Conservation (phyloP, 53 echinoderm and acorn worm genomes). For the Henricia sp. region DNA sequence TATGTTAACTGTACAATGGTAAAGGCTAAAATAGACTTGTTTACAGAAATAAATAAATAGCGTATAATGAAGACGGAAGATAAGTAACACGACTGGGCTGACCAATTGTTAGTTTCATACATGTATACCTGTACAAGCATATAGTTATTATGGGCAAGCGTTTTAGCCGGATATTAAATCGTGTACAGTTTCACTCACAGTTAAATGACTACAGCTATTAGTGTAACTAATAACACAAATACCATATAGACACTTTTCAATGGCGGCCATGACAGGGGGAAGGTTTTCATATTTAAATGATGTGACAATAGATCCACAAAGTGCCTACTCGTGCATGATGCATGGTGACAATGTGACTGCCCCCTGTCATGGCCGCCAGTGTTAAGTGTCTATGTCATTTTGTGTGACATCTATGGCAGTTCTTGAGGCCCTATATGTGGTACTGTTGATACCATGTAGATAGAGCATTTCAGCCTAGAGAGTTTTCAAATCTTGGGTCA, state of each 20-base stretch:
- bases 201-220: slow-evolving; percentile 30
- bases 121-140: no score
- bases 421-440: neutral
- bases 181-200: slow-evolving; percentile 32
- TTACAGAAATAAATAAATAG: slow-evolving; percentile 64
- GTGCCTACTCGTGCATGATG: no score
- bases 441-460: no score
- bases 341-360: no score
- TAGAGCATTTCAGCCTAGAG: neutral
- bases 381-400: neutral
- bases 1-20: slow-evolving; percentile 54
- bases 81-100: slow-evolving; percentile 2
- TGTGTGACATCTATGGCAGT: neutral
- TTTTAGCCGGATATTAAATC: slow-evolving; percentile 38
- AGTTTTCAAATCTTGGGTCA: no score
- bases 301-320: no score
- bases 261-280: neutral
- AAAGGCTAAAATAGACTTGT: slow-evolving; percentile 42
- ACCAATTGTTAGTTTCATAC: slow-evolving; percentile 15
- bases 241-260: slow-evolving; percentile 13
- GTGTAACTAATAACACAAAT: neutral
- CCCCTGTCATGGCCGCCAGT: no score
- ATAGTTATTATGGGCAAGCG: slow-evolving; percentile 47
- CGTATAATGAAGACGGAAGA: slow-evolving; percentile 44
- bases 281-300: no score